Percentiles rank a stretch among this genome's conserved stretches.
Evolutionary conservation across 2,888 invertebrate species (phyloP).

Genomic region (Laspeyria flexula): DNA sequence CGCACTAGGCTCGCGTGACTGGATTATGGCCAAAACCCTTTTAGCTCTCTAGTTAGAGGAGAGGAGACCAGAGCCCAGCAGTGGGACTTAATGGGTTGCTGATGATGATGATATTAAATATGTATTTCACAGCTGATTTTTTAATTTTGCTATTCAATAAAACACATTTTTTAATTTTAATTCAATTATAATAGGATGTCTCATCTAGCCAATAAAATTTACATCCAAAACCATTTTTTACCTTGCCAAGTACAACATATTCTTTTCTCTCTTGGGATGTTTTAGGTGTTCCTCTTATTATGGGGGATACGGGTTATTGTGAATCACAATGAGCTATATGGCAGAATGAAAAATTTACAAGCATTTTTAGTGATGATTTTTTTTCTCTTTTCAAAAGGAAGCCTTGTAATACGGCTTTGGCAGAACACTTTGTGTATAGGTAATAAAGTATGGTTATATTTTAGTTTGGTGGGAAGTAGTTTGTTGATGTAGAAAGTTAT

Average conservation of each 20-base stretch:
- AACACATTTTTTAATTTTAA: too few relatives aligned
- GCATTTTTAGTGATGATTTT: conserved; percentile 47
- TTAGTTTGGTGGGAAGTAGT: background rate
- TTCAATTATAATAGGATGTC: too few relatives aligned
- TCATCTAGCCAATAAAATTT: conserved; percentile 9
- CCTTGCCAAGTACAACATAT: conserved; percentile 22
- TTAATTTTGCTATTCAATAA: too few relatives aligned
- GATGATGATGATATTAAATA: too few relatives aligned
- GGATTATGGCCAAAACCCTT: too few relatives aligned
- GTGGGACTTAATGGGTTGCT: too few relatives aligned
- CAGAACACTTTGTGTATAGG: conserved; percentile 15
- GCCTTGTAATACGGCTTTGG: conserved; percentile 23
- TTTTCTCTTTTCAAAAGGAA: conserved; percentile 21
- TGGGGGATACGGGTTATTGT: conserved; percentile 36
- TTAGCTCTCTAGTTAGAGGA: too few relatives aligned
- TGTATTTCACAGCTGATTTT: too few relatives aligned
- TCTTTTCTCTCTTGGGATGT: conserved; percentile 52
- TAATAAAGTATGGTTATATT: conserved; percentile 1
- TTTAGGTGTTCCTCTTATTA: conserved; percentile 55
- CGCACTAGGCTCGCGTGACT: too few relatives aligned
- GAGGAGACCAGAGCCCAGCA: too few relatives aligned
- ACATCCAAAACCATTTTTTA: conserved; percentile 13
- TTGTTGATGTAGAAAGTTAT: background rate
- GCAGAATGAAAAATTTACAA: conserved; percentile 60
- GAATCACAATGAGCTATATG: conserved; percentile 47